Conservation (phyloP, 2,113 vertebrate genomes). For the Oryzias woworae region DNA sequence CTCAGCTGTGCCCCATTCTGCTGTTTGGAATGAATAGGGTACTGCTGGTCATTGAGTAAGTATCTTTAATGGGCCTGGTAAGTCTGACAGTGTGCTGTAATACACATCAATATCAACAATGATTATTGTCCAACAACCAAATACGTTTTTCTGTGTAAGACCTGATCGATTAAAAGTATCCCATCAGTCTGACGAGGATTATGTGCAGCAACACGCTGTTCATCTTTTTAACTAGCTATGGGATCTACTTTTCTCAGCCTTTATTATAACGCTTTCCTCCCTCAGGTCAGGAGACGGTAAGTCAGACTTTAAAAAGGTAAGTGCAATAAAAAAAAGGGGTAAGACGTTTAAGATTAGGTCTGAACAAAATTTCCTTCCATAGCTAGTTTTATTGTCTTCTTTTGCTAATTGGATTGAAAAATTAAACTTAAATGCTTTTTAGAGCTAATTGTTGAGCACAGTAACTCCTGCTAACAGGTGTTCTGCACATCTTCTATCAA, state of each 20-base stretch:
- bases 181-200: conserved; percentile 37
- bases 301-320: conserved; percentile 63
- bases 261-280: conserved; percentile 54
- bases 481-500: conserved; percentile 69
- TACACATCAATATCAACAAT: conserved; percentile 73
- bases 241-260: conserved; percentile 70
- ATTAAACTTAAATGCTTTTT: neutral
- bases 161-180: conserved; percentile 70
- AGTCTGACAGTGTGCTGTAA: conserved; percentile 86
- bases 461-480: conserved; percentile 50
- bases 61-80: conserved; percentile 90
- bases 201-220: conserved; percentile 76
- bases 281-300: conserved; percentile 67
- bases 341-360: conserved; percentile 53
- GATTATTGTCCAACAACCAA: conserved; percentile 66
- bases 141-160: conserved; percentile 87
- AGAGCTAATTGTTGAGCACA: conserved; percentile 8
- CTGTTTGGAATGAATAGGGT: conserved; percentile 92
- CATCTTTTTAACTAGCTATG: conserved; percentile 79
- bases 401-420: conserved; percentile 39
- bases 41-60: conserved; percentile 90
- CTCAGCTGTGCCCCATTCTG: conserved; percentile 88
- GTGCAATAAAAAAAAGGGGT: conserved; percentile 40
- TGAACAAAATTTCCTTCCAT: conserved; percentile 78
- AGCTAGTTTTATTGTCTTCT: conserved; percentile 70